Evolutionary conservation across 2,113 vertebrate species (phyloP), one percentile per base, ranked within the genome.

Genomic region (Chloropsis hardwickii): DNA sequence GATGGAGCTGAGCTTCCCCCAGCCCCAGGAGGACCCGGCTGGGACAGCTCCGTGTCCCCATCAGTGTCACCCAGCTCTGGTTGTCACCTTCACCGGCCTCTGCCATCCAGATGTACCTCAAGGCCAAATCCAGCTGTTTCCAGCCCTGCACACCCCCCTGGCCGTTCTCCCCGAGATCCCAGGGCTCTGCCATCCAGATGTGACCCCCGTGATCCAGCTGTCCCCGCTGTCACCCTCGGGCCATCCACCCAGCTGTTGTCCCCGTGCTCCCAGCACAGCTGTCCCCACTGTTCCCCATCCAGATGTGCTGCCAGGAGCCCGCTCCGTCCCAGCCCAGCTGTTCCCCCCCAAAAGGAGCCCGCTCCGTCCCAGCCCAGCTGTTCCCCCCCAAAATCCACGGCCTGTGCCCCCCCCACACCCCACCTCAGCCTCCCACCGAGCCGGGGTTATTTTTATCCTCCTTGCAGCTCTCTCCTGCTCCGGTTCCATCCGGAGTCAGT

Each of bases 51-150:
- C 9, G 47, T 44, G 40, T 37, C 73, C 48, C 54, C 5, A 0
- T 3, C 53, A 21, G 12, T 4, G 7, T 31, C 60, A 22, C 57
- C 70, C 51, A 9, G 19, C n/a, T 4, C 0, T 0, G 44, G 7
- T 18, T 2, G 2, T 5, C 19, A 14, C 71, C 56, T 7, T 24
- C 5, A 0, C 17, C 0, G 3, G 45, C 37, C 6, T 47, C 50
- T 40, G 44, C 40, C 8, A 0, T 19, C 91, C 91, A 39, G 61
- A 14, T 72, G 66, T 10, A 11, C 18, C 48, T 29, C 60, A 3
- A 42, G 39, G 65, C 9, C 70, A 39, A 62, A 66, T 42, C 76
- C 92, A 92, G 89, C 31, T 70, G 80, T 54, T 69, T 12, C 42
- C 29, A 54, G 66, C 64, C 8, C 27, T 24, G 20, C 18, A 3